Evolutionary conservation across 2,888 invertebrate genomes (phyloP), one percentile per base, ranked within the genome.

Genomic region (Drosophila melanocephala): DNA sequence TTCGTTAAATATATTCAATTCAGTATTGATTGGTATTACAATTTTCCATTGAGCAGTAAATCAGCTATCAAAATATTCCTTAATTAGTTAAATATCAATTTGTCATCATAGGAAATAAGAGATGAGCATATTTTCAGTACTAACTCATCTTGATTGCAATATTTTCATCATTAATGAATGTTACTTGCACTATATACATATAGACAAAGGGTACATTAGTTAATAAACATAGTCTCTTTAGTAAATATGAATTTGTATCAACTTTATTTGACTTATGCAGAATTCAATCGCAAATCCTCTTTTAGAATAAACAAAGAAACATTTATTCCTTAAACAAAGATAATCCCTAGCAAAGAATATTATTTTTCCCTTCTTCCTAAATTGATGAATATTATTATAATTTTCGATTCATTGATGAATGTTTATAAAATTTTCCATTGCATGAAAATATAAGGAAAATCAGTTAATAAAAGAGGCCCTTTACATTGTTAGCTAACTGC

Each of bases 401-500:
- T n/a, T 10, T 22, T 22, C 22, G 22, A 22, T 22, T 22, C 22
- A 22, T 22, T 22, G 22, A 22, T 22, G 22, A 22, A 22, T 22
- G 22, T 22, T 3, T 9, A 39, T 19, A 9, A 9, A 1, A 39
- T 39, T 3, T 39, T 3, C 7, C 0, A 19, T 9, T 39, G 7
- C 16, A 19, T 39, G 35, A 5, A 35, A 35, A 19, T 19, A 19
- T 3, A 19, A 1, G 19, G 1, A n/a, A n/a, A 42, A n/a, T 42
- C n/a, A n/a, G 42, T n/a, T 42, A n/a, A 42, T n/a, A 5, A 12
- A 22, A 22, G 5, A 44, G 2, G 2, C 1, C 0, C 5, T 12
- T n/a, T 2, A 2, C 2, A 0, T 44, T 44, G 1, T 12, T 2
- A 22, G 12, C 5, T 22, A 5, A 0, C 12, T 22, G 12, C 2